Conservation (phyloP, 2,113 vertebrate genomes). For the Mohoua ochrocephala region DNA sequence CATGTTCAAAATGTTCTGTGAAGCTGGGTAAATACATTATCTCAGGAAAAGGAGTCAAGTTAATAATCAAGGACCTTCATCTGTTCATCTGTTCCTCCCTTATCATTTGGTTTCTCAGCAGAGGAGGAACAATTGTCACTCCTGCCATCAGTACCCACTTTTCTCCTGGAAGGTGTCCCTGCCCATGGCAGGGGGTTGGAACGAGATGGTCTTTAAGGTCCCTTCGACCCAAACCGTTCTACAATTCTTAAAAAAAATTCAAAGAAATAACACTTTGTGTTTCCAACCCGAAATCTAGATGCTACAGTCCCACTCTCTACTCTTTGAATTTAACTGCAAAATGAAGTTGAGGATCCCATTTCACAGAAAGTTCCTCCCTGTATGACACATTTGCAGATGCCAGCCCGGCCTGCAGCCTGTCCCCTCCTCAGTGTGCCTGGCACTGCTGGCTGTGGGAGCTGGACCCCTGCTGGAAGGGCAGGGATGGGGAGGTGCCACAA, state of each 20-base stretch:
- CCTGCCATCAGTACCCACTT: background rate
- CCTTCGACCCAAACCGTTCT: background rate
- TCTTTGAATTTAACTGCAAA: background rate
- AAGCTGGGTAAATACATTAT: background rate
- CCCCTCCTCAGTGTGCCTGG: background rate
- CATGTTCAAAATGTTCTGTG: background rate
- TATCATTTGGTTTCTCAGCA: background rate
- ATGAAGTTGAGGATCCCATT: background rate
- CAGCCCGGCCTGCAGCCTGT: background rate
- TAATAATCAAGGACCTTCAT: background rate
- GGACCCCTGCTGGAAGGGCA: background rate
- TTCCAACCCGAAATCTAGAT: background rate
- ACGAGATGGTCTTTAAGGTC: background rate
- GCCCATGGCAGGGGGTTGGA: background rate
- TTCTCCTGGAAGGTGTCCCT: background rate
- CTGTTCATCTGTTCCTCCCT: background rate
- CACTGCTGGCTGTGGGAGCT: background rate
- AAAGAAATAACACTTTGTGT: fast-evolving
- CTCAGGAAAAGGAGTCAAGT: background rate
- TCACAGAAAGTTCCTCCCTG: background rate
- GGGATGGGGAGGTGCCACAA: background rate
- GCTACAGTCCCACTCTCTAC: background rate
- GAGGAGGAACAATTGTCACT: background rate
- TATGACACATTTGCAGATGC: background rate
- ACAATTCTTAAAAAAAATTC: background rate